Conservation (phyloP, 2,888 invertebrate species). For the Xestoiulus laeticollis region DNA sequence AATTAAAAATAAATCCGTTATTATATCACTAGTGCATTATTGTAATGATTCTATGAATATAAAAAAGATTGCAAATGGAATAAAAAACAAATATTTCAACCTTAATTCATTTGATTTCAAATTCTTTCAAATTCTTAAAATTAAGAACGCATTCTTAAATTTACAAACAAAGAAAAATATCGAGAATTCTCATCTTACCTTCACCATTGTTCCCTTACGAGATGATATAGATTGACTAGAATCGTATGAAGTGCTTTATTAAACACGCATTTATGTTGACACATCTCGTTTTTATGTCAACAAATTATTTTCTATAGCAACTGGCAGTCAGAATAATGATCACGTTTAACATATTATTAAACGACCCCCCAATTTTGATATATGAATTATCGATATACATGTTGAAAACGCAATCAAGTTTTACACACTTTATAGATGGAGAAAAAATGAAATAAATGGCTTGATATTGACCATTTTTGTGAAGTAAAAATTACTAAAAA, state of each 20-base stretch:
- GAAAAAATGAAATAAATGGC: too few species aligned
- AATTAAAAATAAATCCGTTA: too few species aligned
- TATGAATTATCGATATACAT: slow-evolving; percentile 7
- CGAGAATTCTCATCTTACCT: not conserved
- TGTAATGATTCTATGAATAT: too few species aligned
- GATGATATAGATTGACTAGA: not conserved
- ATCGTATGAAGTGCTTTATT: not conserved
- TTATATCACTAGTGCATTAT: too few species aligned
- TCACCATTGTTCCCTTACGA: not conserved
- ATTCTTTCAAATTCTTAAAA: too few species aligned
- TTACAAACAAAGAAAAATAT: too few species aligned
- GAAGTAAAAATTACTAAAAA: too few species aligned
- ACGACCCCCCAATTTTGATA: slow-evolving; percentile 23
- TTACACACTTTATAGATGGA: not conserved
- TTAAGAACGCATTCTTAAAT: too few species aligned
- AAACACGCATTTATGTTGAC: slow-evolving; percentile 34
- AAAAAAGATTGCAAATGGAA: too few species aligned
- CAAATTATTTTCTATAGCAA: slow-evolving; percentile 29
- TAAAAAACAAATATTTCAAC: too few species aligned
- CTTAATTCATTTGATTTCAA: too few species aligned
- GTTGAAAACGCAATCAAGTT: slow-evolving; percentile 7
- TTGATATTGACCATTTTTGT: too few species aligned
- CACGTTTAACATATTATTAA: slow-evolving; percentile 37
- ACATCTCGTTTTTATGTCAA: not conserved
- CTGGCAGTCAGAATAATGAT: slow-evolving; percentile 5